Base-by-base conservation (phyloP, 1,140 invertebrate species). In the Euglossa dilemma region DNA sequence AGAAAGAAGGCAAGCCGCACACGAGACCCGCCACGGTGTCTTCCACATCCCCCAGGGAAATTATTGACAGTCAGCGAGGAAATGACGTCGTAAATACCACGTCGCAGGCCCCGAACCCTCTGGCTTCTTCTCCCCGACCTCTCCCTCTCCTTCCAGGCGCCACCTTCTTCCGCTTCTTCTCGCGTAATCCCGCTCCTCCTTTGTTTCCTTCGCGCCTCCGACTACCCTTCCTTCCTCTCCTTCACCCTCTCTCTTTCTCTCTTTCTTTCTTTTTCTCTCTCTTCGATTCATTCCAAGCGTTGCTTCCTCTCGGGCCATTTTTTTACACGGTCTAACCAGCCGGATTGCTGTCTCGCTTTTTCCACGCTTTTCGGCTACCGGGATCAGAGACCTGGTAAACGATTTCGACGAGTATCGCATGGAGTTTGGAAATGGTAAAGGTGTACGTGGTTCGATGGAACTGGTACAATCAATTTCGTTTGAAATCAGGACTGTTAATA, bases 41-140 rank as follows among this genome's bases (percentile, higher is more conserved):
- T 93, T 91, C 83, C 90, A 90, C 90, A 91, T 93, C 92, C 93
- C 92, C 93, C 76, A 90, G 93, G 93, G 93, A 94, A 94, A 94
- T 94, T 94, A 94, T 94, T 94, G 93, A 94, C 93, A 94, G 93
- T 94, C 92, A 93, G 92, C 93, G 84, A 92, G 93, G 91, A 94
- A 94, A 94, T 94, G 92, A 94, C 92, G 92, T 93, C 93, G 92
- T 94, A 94, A 94, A 93, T 94, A 94, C 93, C 92, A 93, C 89
- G 86, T 83, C 69, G 88, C 7, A 52, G 59, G 83, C 79, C 84
- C 61, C 59, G 56, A 84, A 79, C 85, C 87, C 85, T 80, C 84
- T 83, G 43, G 57, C 66, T 16, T 56, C 18, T 64, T 23, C 52
- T 75, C 69, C 57, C 64, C 80, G 56, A 76, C 57, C 67, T 85